These are phyloP conservation scores for Sterrhoptilus dennistouni DNA, from an alignment of 2,113 vertebrate genomes.

Conservation along the genomic window DNA sequence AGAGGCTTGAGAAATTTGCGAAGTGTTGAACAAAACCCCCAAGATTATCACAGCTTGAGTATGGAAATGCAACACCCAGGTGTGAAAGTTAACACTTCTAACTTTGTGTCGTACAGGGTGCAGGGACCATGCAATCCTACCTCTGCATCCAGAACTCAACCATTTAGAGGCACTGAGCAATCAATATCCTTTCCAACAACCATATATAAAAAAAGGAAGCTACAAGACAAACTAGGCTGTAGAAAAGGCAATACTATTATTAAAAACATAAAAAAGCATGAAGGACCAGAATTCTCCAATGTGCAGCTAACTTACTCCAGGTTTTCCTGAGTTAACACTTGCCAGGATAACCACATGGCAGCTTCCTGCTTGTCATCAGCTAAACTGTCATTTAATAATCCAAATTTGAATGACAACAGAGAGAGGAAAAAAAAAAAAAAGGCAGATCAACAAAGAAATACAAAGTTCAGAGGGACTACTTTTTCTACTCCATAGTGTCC, in stretches of 20 bases:
- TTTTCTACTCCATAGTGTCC: not conserved
- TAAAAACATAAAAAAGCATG: not conserved
- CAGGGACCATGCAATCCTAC: not conserved
- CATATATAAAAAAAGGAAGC: not conserved
- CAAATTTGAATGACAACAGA: not conserved
- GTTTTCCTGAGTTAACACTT: not conserved
- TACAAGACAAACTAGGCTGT: not conserved
- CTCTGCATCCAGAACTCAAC: not conserved
- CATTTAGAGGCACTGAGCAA: not conserved
- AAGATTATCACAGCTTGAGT: not conserved
- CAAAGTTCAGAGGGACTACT: not conserved
- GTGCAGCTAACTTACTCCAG: not conserved
- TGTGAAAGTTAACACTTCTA: conserved; percentile 11
- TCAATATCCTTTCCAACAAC: not conserved
- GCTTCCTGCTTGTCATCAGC: not conserved
- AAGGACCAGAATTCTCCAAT: not conserved
- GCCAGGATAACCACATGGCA: conserved; percentile 1
- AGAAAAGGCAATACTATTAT: not conserved
- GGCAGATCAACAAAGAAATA: not conserved
- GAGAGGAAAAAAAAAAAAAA: not conserved
- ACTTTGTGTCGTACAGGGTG: not conserved
- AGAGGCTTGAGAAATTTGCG: not conserved
- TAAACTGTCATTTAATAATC: not conserved
- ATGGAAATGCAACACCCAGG: conserved; percentile 15
- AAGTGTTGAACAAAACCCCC: conserved; percentile 11